A percentile compares a stretch with the other conserved stretches of the same genome.
These are phyloP conservation scores for Brachionus rotundiformis DNA, from an alignment of 1,140 invertebrate genomes.

Conservation along the genomic window DNA sequence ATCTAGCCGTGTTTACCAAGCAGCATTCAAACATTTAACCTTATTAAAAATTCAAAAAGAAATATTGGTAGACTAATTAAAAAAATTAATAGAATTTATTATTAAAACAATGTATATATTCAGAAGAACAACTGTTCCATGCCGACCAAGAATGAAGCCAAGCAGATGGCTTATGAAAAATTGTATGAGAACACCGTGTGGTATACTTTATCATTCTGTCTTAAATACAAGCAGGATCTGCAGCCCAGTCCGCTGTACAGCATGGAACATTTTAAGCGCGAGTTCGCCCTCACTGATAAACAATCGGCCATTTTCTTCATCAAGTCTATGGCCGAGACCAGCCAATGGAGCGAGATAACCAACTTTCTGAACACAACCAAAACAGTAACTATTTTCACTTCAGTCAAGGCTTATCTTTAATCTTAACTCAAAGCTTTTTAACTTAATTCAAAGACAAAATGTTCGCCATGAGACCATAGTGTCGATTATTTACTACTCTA, in stretches of 20 bases:
- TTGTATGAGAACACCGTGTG: constrained; percentile 2
- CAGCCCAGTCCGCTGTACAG: neutral
- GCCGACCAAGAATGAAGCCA: neutral
- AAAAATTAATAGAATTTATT: no score
- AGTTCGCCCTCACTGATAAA: neutral
- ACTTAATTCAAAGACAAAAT: constrained; percentile 26
- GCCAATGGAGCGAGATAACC: constrained; percentile 20
- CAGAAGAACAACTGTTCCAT: neutral
- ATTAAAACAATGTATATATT: no score
- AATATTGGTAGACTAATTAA: neutral
- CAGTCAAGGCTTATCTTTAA: neutral
- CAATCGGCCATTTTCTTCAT: constrained; percentile 22
- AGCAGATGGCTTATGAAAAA: neutral
- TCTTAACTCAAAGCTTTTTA: constrained; percentile 6
- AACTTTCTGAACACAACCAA: neutral
- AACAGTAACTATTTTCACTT: neutral
- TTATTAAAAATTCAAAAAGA: constrained; percentile 38
- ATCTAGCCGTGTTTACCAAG: neutral
- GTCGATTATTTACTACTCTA: neutral
- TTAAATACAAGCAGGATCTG: constrained; percentile 10
- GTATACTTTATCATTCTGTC: neutral
- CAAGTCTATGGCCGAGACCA: constrained; percentile 11
- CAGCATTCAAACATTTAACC: neutral
- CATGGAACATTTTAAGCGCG: constrained; percentile 35
- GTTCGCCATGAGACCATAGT: constrained; percentile 23